Base-by-base conservation (phyloP, 2,797 vertebrate species). In the Poeciliopsis turneri region DNA sequence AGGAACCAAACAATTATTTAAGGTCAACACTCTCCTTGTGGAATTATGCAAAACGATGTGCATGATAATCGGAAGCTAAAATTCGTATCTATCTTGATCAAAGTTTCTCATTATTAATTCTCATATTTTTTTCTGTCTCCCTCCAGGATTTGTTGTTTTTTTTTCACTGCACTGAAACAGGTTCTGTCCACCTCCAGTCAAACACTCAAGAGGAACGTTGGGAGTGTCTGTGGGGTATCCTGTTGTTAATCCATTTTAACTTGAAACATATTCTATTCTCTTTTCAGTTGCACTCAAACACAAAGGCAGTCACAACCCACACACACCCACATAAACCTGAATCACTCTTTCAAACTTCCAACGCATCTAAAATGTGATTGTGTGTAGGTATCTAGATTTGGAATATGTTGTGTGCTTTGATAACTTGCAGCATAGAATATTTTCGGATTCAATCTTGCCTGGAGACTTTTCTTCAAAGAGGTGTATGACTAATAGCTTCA, bases 201-300 rank as follows among this genome's bases (percentile, higher is more conserved):
- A 87, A 87, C 87, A 45, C 78, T 78, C 74, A 82, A 84, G 78
- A 78, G 23, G 77, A 71, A 84, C 81, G 83, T 84, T 90, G 85
- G 84, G 86, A 82, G 81, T 49, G 93, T 93, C 93, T 92, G 88
- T 85, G 75, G 77, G 83, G 84, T 85, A 90, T 95, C 93, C 93
- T 94, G 93, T 90, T 83, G 84, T 71, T 93, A 91, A 94, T 93
- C 93, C 92, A 91, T 91, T 91, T 90, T 91, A 84, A 89, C 85
- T 81, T 88, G 80, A 84, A 91, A 90, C 85, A 87, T 89, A 90
- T 93, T 90, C 91, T 82, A 89, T 93, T 87, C 85, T 78, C 86
- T 85, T 87, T 75, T 78, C 78, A 76, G 81, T 87, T 81, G 59
- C 39, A 72, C 78, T 72, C 75, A 82, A 75, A 55, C 75, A 36